These are phyloP conservation scores for Phalacrocorax aristotelis DNA, from an alignment of 2,113 vertebrate genomes.

Conservation along the genomic window DNA sequence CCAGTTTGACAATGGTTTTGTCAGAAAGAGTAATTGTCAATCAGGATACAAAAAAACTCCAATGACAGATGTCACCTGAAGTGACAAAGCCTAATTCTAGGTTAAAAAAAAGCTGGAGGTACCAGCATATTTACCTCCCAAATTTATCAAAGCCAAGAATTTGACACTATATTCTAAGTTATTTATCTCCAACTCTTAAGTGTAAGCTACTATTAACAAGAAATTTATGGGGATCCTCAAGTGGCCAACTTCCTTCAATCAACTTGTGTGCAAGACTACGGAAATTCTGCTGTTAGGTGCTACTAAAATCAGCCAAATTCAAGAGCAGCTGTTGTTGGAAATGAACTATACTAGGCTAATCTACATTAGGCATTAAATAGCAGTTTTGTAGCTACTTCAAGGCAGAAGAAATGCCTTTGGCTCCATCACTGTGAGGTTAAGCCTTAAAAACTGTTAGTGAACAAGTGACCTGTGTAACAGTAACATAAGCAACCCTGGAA, in stretches of 20 bases:
- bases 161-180: background rate
- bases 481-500: background rate
- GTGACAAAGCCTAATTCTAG: background rate
- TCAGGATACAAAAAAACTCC: background rate
- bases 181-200: background rate
- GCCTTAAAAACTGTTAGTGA: background rate
- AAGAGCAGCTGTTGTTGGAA: background rate
- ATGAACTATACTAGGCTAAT: background rate
- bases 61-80: background rate
- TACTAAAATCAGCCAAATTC: background rate
- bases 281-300: background rate
- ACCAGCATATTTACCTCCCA: background rate
- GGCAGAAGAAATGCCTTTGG: background rate
- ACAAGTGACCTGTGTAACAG: background rate
- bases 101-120: background rate
- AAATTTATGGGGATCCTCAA: background rate
- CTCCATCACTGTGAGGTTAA: background rate
- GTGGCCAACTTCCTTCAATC: background rate
- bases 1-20: background rate
- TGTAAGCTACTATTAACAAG: background rate
- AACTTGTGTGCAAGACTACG: background rate
- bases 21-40: background rate
- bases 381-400: background rate
- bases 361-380: background rate
- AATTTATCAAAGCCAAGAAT: background rate